These are phyloP conservation scores for Xanthorhoe designata DNA, from an alignment of 2,888 invertebrate species.

Conservation along the genomic window DNA sequence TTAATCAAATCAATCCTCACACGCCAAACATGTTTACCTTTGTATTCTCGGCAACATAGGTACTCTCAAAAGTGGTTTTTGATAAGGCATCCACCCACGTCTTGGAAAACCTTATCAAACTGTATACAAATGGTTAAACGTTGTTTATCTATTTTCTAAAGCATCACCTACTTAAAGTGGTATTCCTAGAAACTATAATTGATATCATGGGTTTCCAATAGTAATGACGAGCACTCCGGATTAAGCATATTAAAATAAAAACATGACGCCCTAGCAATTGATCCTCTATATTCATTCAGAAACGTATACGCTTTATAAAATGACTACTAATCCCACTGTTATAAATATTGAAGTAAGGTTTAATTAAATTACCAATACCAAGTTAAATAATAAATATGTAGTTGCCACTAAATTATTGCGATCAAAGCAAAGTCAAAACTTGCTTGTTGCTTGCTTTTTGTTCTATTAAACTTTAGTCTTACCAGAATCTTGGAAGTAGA, in stretches of 20 bases:
- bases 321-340: no score
- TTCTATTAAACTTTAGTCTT: conserved; percentile 3
- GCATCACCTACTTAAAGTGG: not conserved
- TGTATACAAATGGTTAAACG: not conserved
- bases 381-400: no score
- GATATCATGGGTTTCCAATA: conserved; percentile 6
- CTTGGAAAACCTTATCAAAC: no score
- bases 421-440: no score
- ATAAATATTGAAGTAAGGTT: no score
- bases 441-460: no score
- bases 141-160: not conserved
- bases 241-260: not conserved
- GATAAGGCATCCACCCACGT: no score
- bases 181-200: not conserved
- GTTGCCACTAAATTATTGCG: no score
- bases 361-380: no score
- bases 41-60: no score
- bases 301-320: not conserved
- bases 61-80: no score
- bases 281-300: not conserved
- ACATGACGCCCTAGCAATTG: not conserved
- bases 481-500: conserved; percentile 14
- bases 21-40: no score
- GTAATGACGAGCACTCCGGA: conserved; percentile 2
- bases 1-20: not conserved